Conservation (phyloP, 1,140 invertebrate genomes). For the Heterodera carotae region DNA sequence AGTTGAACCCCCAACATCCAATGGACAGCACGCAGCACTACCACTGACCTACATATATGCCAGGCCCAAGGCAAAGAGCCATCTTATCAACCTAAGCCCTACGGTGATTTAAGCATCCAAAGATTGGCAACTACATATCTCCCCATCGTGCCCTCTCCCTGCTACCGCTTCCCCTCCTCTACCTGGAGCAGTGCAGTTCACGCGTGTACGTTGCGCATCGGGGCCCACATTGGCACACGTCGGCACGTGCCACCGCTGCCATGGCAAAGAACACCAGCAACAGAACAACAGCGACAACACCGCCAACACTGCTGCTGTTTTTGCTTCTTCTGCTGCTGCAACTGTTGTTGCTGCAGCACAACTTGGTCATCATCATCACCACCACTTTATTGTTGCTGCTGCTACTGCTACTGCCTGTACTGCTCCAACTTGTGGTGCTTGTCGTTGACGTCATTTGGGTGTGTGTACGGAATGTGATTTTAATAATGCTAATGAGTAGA, state of each 20-base stretch:
- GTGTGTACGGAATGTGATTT: too few species aligned
- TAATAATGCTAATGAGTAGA: too few species aligned
- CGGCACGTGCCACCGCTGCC: background rate
- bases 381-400: too few species aligned
- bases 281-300: background rate
- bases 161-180: background rate
- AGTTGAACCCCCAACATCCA: too few species aligned
- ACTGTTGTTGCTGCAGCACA: background rate
- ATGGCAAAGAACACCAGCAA: slow-evolving; percentile 2
- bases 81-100: too few species aligned
- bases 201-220: slow-evolving; percentile 5
- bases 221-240: slow-evolving; percentile 25
- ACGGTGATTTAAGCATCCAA: too few species aligned
- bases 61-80: too few species aligned
- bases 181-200: slow-evolving; percentile 25
- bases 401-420: background rate
- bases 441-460: background rate
- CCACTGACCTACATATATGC: too few species aligned
- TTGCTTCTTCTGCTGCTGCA: background rate
- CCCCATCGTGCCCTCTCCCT: too few species aligned
- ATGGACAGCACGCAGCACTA: too few species aligned
- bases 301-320: background rate
- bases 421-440: background rate
- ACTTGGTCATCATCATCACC: background rate
- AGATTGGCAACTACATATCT: too few species aligned